Evolutionary conservation across 2,797 vertebrate genomes (phyloP), one percentile per base, ranked within the genome.

Genomic region (Strix occidentalis): DNA sequence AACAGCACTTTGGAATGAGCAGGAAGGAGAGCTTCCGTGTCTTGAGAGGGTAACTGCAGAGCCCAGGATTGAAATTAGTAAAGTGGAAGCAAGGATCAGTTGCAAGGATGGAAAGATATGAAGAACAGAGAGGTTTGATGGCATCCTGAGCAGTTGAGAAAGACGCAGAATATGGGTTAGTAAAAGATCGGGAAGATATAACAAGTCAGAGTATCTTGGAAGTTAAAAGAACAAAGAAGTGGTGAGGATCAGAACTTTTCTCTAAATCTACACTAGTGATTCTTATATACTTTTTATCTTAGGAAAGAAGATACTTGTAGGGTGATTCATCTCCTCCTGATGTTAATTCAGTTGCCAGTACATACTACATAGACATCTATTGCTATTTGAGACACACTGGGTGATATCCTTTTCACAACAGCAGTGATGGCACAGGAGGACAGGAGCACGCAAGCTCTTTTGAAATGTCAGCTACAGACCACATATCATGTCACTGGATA

Each of bases 41-140:
- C 7, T 7, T 60, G 23, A 89, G 26, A 87, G 3, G 1, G 10
- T 35, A 66, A 53, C 12, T 61, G 4, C 8, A 65, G 29, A 76
- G 19, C 4, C 11, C 5, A 69, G 35, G 28, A 11, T 16, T 33
- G 23, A 61, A 13, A 65, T 16, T n/a, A 50, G 13, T 18, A 23
- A 76, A 65, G 5, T 10, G 16, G 13, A 90, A 88, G 4, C 0
- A 26, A 78, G 2, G 1, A 66, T 17, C 24, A 39, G 0, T 24
- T 72, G 13, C 0, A 2, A 91, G 11, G 5, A 60, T 41, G 16
- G 12, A 66, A 72, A 65, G 2, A 37, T n/a, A 14, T 78, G n/a
- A 91, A 56, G 8, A 91, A 26, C 25, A 58, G 16, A 46, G 13
- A 37, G 16, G 9, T 89, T 43, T 46, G 9, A 61, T 50, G 46